phyloP scores from a whole-genome alignment of 2,888 invertebrate genomes.

The Meteorus cinctellus region DNA sequence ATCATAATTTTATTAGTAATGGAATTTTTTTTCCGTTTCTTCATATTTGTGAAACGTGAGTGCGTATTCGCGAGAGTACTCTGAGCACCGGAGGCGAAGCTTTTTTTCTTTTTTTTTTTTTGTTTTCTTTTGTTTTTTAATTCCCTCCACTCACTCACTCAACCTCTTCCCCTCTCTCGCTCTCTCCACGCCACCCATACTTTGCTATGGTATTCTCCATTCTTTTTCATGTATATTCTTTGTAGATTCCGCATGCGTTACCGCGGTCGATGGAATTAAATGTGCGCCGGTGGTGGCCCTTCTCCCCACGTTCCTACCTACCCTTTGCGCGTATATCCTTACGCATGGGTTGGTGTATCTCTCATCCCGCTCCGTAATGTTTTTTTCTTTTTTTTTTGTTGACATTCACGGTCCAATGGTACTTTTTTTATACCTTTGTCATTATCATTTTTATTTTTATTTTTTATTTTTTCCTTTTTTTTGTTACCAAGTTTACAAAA shows the following conservation, averaged over 20 bases:
- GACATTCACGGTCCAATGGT: slow-evolving; percentile 42
- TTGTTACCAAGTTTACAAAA: not conserved
- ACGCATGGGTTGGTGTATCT: slow-evolving; percentile 43
- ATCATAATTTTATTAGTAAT: slow-evolving; percentile 13
- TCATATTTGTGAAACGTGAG: not conserved
- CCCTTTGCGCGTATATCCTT: slow-evolving; percentile 44
- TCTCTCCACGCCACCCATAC: not conserved
- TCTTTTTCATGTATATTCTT: slow-evolving; percentile 67
- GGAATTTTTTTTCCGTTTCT: not conserved
- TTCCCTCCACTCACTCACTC: not conserved
- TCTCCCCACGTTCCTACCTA: slow-evolving; percentile 39
- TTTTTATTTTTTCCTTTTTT: slow-evolving; percentile 58
- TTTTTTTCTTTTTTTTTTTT: slow-evolving; percentile 17
- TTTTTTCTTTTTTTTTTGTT: slow-evolving; percentile 46
- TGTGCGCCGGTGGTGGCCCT: slow-evolving; percentile 69
- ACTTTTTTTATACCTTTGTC: slow-evolving; percentile 60
- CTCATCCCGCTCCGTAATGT: slow-evolving; percentile 1
- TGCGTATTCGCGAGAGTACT: slow-evolving; percentile 18
- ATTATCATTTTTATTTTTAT: slow-evolving; percentile 59
- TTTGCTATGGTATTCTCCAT: slow-evolving; percentile 40
- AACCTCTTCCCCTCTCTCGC: not conserved
- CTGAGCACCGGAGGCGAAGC: slow-evolving; percentile 35
- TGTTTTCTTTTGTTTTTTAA: slow-evolving; percentile 8
- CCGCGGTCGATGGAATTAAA: slow-evolving; percentile 73
- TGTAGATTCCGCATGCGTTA: slow-evolving; percentile 74